Percentiles rank a stretch among this genome's conserved stretches.
Evolutionary conservation across 1,140 invertebrate genomes (phyloP).

Genomic region (Drosophila yakuba): DNA sequence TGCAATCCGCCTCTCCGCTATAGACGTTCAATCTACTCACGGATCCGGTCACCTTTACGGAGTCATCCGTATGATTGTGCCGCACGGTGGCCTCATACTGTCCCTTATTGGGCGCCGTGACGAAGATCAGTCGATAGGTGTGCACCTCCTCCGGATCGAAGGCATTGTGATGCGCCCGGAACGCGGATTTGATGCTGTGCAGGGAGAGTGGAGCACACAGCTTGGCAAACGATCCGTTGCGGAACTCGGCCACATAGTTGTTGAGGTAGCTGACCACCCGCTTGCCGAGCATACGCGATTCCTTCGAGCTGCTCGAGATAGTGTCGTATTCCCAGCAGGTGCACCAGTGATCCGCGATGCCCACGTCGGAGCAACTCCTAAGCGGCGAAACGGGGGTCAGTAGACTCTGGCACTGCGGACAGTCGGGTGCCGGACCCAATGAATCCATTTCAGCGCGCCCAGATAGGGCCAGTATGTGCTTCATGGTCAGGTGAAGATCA

Average conservation of each 20-base stretch:
- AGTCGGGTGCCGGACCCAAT: slow-evolving; percentile 75
- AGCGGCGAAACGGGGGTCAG: slow-evolving; percentile 87
- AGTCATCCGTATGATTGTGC: slow-evolving; percentile 70
- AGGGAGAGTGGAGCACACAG: slow-evolving; percentile 52
- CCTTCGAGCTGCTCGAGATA: slow-evolving; percentile 82
- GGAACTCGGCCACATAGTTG: slow-evolving; percentile 58
- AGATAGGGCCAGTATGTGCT: slow-evolving; percentile 84
- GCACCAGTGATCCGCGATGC: slow-evolving; percentile 92
- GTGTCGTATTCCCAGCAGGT: slow-evolving; percentile 87
- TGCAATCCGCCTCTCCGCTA: slow-evolving; percentile 85
- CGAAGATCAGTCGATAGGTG: slow-evolving; percentile 84
- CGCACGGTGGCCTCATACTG: slow-evolving; percentile 87
- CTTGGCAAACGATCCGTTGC: slow-evolving; percentile 64
- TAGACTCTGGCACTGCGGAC: slow-evolving; percentile 89
- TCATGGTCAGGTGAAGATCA: slow-evolving; percentile 90
- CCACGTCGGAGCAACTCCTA: slow-evolving; percentile 89
- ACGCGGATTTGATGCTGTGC: slow-evolving; percentile 51
- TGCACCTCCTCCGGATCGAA: slow-evolving; percentile 24
- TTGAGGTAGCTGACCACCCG: slow-evolving; percentile 85
- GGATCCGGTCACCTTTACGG: slow-evolving; percentile 72
- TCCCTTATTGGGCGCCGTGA: slow-evolving; percentile 86
- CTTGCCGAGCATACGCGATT: slow-evolving; percentile 85
- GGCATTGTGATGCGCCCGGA: slow-evolving; percentile 44
- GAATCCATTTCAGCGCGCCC: slow-evolving; percentile 84
- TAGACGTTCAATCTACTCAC: slow-evolving; percentile 88